A percentile compares a stretch with the other conserved stretches of the same genome.
phyloP scores from a whole-genome alignment of 2,797 vertebrate genomes.

The Jordanella pulchra region DNA sequence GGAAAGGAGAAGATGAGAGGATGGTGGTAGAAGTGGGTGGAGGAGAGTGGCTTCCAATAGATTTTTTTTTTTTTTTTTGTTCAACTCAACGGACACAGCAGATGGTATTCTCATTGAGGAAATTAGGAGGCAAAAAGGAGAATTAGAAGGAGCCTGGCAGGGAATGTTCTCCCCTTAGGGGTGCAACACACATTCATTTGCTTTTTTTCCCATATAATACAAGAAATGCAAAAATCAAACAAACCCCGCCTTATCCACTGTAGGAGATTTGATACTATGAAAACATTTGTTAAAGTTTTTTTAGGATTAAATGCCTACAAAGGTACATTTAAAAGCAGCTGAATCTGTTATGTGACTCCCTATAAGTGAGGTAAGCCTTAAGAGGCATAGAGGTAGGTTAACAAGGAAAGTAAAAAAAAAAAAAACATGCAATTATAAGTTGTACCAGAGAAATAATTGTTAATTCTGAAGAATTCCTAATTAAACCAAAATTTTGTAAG shows the following conservation, averaged over 20 bases:
- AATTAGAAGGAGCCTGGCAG: conserved; percentile 55
- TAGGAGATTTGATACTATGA: conserved; percentile 21
- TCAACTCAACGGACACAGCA: conserved; percentile 60
- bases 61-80: conserved; percentile 1
- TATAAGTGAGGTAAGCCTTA: background rate
- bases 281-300: conserved; percentile 29
- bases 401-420: too few species aligned
- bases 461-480: background rate
- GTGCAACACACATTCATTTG: conserved; percentile 13
- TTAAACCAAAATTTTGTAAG: background rate
- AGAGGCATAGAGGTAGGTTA: background rate
- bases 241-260: conserved; percentile 10
- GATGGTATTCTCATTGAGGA: conserved; percentile 75
- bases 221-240: conserved; percentile 10
- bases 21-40: conserved; percentile 35
- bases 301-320: conserved; percentile 25
- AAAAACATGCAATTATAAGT: background rate
- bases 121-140: conserved; percentile 59
- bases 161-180: conserved; percentile 42
- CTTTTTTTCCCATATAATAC: conserved; percentile 25
- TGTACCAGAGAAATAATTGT: too few species aligned
- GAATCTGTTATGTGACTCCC: conserved; percentile 13
- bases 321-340: conserved; percentile 25
- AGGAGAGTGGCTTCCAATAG: conserved; percentile 34
- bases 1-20: conserved; percentile 27